Percentiles rank a stretch among this genome's conserved stretches.
phyloP scores from a whole-genome alignment of 92 coral and sea anemone genomes.

The Metridium senile region DNA sequence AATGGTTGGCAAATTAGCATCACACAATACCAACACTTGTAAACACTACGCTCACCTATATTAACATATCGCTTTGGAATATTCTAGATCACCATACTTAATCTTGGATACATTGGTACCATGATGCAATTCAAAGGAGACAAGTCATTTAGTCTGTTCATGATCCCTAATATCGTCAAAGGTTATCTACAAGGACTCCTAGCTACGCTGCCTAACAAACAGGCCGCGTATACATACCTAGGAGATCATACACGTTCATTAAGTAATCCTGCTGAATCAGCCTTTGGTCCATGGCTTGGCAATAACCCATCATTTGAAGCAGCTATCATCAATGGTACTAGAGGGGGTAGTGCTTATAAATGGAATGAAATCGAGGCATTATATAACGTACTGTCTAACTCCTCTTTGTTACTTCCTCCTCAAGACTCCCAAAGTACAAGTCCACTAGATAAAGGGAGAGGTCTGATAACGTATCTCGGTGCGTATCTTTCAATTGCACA shows the following conservation, averaged over 20 bases:
- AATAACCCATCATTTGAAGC: slow-evolving; percentile 17
- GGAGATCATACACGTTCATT: slow-evolving; percentile 30
- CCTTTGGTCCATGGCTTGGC: slow-evolving; percentile 79
- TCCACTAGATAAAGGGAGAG: slow-evolving; percentile 33
- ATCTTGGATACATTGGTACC: slow-evolving; percentile 69
- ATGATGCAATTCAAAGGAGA: slow-evolving; percentile 64
- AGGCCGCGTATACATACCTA: slow-evolving; percentile 41
- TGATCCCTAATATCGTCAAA: slow-evolving; percentile 46
- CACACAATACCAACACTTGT: too few species aligned
- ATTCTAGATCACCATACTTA: slow-evolving; percentile 69
- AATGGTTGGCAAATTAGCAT: too few species aligned
- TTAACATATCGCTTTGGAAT: too few species aligned
- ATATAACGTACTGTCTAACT: slow-evolving; percentile 58
- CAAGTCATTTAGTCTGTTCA: slow-evolving; percentile 37
- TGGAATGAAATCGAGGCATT: slow-evolving; percentile 67
- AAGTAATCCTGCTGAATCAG: slow-evolving; percentile 12
- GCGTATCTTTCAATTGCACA: background rate
- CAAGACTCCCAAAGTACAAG: slow-evolving; percentile 13
- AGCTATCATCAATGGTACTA: background rate
- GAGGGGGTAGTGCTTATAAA: slow-evolving; percentile 20
- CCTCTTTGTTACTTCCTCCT: slow-evolving; percentile 48
- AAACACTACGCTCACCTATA: too few species aligned
- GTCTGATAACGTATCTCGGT: slow-evolving; percentile 40
- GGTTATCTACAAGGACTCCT: slow-evolving; percentile 34
- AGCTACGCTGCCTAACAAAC: slow-evolving; percentile 5